Evolutionary conservation across 2,113 vertebrate genomes (phyloP), one percentile per base, ranked within the genome.

Genomic region (Choloepus hoffmanni): DNA sequence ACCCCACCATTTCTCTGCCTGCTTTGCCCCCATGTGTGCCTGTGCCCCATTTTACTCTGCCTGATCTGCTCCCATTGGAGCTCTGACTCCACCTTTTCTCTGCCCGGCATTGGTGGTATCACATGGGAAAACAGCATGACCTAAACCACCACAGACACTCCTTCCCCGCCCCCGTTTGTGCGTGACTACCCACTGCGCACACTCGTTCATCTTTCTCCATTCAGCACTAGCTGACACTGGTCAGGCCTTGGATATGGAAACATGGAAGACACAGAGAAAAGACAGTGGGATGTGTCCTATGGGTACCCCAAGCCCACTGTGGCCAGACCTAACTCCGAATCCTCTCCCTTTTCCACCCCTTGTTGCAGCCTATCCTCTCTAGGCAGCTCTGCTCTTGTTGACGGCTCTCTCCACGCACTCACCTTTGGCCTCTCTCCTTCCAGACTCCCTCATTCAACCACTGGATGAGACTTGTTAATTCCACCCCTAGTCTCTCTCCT

Each of bases 351-450:
- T 30, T 70, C 48, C 28, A 28, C 18, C 40, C 65, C 40, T 78
- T 48, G 68, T 23, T 36, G 36, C 7, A 55, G 36, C 68, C 16
- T 9, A 8, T 62, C 36, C 4, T 28, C 58, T 86, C 63, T 28
- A 43, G 30, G 73, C 19, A 76, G 19, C 30, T 43, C 19, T n/a
- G 48, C 76, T 87, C 55, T 10, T 48, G 24, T 73, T 7, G 68
- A 53, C 0, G 1, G 5, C 16, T 3, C 28, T 62, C 53, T n/a
- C 65, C 2, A 3, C 1, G 1, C 10, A 55, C 45, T 83, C 26
- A 24, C 7, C 28, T 45, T 68, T 24, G 62, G 70, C 70, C 14
- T 5, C 7, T 45, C 26, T 11, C 90, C 84, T 45, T 43, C 63
- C 21, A 19, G 50, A 60, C 63, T 48, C 30, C 43, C 18, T 36